A percentile compares a stretch with the other conserved stretches of the same genome.
phyloP scores from a whole-genome alignment of 35 echinoderm and acorn worm species.

The Heliocidaris erythrogramma region DNA sequence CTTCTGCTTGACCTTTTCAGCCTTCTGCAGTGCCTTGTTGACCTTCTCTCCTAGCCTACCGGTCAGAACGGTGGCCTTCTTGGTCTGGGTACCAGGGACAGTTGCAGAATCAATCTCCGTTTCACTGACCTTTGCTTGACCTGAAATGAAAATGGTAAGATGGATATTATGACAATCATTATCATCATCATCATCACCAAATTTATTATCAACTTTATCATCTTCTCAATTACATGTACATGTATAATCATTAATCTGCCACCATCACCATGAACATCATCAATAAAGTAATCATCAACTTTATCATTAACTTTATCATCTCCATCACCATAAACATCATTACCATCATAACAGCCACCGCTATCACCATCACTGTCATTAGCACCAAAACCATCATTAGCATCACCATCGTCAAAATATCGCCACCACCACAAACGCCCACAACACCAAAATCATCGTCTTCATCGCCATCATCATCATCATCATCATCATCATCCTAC shows the following conservation, averaged over 20 bases:
- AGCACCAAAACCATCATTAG: neutral
- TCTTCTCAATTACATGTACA: neutral
- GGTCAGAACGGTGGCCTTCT: conserved; percentile 89
- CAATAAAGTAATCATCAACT: neutral
- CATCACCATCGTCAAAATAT: neutral
- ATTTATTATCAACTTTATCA: neutral
- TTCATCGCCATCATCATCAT: neutral
- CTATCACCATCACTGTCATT: neutral
- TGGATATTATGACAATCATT: neutral
- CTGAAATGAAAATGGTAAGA: conserved; percentile 24
- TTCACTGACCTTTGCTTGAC: conserved; percentile 57
- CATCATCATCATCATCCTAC: neutral
- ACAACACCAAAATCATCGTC: neutral
- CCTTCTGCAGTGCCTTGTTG: conserved; percentile 88
- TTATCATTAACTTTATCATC: too few relatives aligned
- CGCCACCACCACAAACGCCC: neutral
- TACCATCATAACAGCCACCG: neutral
- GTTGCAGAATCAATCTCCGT: conserved; percentile 46
- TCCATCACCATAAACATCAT: too few relatives aligned
- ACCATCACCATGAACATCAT: neutral
- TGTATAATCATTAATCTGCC: neutral
- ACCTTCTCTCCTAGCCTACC: conserved; percentile 95
- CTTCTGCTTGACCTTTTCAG: conserved; percentile 94
- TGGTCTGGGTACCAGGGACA: conserved; percentile 56
- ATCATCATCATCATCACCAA: neutral